A percentile compares a stretch with the other conserved stretches of the same genome.
Conservation (phyloP, 2,888 invertebrate species). For the Molorchus minor region DNA sequence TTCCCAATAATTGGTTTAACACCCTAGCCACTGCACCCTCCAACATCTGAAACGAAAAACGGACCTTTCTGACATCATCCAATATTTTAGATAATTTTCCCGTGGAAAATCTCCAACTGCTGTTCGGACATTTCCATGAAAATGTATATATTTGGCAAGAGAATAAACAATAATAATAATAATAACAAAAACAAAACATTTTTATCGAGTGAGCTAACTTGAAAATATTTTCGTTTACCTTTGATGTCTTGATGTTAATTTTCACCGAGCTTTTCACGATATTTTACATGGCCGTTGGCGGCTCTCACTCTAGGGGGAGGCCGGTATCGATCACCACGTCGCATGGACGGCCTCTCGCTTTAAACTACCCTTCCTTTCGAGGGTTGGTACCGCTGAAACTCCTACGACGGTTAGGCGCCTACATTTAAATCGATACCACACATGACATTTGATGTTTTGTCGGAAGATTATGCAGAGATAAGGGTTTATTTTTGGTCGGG, state of each 20-base stretch:
- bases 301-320: slow-evolving; percentile 7
- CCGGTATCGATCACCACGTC: slow-evolving; percentile 42
- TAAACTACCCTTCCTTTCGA: slow-evolving; percentile 31
- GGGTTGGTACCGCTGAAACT: slow-evolving; percentile 43
- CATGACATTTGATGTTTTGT: slow-evolving; percentile 17
- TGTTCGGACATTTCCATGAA: too few species aligned
- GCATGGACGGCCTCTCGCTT: slow-evolving; percentile 29
- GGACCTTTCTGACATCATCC: too few species aligned
- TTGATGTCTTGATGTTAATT: too few species aligned
- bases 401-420: slow-evolving; percentile 45
- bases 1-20: slow-evolving; percentile 81
- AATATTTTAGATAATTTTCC: too few species aligned
- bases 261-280: slow-evolving; percentile 6
- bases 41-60: slow-evolving; percentile 69
- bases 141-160: too few species aligned
- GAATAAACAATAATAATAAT: too few species aligned
- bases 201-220: too few species aligned
- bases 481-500: too few species aligned
- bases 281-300: slow-evolving; percentile 2
- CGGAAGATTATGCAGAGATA: too few species aligned
- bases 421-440: slow-evolving; percentile 48
- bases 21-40: slow-evolving; percentile 82
- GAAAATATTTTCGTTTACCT: too few species aligned
- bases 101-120: too few species aligned
- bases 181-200: too few species aligned